Conservation (phyloP, 2,797 vertebrate genomes). For the Megalops cyprinoides region DNA sequence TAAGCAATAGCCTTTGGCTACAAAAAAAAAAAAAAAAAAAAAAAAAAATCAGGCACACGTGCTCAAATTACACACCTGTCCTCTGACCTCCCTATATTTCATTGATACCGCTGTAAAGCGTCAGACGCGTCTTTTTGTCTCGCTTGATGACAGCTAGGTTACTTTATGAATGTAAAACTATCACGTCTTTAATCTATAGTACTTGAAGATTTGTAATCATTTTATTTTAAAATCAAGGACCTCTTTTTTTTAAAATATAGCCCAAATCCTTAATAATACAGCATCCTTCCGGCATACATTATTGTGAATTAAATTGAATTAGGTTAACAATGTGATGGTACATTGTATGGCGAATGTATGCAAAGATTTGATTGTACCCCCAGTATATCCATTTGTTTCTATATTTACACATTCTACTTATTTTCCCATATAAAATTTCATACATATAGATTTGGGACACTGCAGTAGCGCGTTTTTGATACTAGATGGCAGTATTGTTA, state of each 20-base stretch:
- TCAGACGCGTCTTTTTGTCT: not conserved
- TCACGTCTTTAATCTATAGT: too few species aligned
- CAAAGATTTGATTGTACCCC: not conserved
- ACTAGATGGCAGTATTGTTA: not conserved
- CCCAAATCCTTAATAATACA: not conserved
- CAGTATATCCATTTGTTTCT: too few species aligned
- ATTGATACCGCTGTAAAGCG: not conserved
- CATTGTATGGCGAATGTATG: not conserved
- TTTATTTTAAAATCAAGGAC: too few species aligned
- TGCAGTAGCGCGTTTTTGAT: not conserved
- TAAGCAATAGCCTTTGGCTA: not conserved
- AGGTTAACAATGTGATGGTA: not conserved
- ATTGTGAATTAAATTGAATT: not conserved
- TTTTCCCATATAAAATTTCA: too few species aligned
- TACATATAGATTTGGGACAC: not conserved
- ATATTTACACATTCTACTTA: too few species aligned
- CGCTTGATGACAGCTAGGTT: not conserved
- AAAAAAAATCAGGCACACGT: not conserved
- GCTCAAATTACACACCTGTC: constrained; percentile 10
- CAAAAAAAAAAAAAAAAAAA: not conserved
- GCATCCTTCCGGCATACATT: not conserved
- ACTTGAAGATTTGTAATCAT: too few species aligned
- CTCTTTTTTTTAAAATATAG: too few species aligned
- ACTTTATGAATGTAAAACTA: not conserved
- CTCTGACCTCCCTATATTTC: not conserved